Evolutionary conservation across 2,797 vertebrate species (phyloP).

Genomic region (Fratercula arctica): DNA sequence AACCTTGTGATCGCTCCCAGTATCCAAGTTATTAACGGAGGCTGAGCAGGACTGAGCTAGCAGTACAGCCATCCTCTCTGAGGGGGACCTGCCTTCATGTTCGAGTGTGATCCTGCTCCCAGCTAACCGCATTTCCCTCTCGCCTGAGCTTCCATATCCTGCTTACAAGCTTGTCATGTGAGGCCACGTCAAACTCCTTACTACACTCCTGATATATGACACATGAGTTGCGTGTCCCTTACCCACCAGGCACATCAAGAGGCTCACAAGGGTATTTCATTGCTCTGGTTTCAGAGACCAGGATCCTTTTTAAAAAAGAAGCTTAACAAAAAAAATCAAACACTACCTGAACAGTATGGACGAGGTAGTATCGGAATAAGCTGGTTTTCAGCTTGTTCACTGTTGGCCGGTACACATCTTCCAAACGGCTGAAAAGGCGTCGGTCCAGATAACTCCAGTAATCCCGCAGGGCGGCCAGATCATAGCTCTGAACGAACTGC

Average conservation of each 20-base stretch:
- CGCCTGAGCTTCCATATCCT: not conserved
- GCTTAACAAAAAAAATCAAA: not conserved
- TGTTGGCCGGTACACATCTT: conserved; percentile 90
- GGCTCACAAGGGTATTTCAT: not conserved
- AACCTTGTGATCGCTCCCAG: not conserved
- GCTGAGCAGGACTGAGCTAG: not conserved
- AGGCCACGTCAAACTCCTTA: not conserved
- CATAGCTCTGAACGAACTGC: conserved; percentile 88
- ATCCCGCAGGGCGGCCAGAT: conserved; percentile 88
- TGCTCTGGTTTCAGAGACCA: not conserved
- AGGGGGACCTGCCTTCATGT: not conserved
- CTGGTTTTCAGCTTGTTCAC: conserved; percentile 94
- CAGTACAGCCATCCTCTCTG: not conserved
- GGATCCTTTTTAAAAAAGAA: not conserved
- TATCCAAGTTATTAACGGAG: not conserved
- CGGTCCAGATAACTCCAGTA: conserved; percentile 94
- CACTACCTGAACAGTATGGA: conserved; percentile 89
- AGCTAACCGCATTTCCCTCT: not conserved
- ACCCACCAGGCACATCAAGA: not conserved
- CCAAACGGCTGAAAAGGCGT: conserved; percentile 90
- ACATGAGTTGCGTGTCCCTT: not conserved
- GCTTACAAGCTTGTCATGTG: not conserved
- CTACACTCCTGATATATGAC: not conserved
- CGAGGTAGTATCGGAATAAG: conserved; percentile 92
- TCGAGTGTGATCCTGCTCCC: not conserved